A percentile compares a stretch with the other conserved stretches of the same genome.
These are phyloP conservation scores for Seriola dumerili DNA, from an alignment of 2,113 vertebrate species.

Conservation along the genomic window DNA sequence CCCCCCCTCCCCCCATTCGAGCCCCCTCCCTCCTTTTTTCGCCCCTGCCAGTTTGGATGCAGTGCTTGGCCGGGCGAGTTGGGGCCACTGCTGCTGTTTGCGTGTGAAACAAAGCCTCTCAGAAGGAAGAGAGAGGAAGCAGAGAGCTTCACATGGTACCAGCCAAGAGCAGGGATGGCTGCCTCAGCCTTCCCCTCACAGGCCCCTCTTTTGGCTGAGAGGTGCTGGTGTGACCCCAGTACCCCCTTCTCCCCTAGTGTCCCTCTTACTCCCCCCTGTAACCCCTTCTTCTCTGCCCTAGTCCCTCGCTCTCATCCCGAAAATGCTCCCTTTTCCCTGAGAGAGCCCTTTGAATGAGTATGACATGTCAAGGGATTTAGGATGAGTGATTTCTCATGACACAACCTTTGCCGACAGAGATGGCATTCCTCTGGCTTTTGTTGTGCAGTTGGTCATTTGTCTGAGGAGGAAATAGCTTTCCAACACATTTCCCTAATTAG, in stretches of 20 bases:
- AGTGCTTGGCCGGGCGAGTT: slow-evolving; percentile 77
- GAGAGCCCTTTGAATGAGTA: slow-evolving; percentile 59
- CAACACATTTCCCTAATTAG: slow-evolving; percentile 82
- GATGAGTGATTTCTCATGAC: slow-evolving; percentile 81
- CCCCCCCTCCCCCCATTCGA: slow-evolving; percentile 56
- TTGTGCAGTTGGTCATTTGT: slow-evolving; percentile 71
- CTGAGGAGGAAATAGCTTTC: slow-evolving; percentile 80
- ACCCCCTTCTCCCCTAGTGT: slow-evolving; percentile 68
- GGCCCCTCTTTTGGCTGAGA: slow-evolving; percentile 79
- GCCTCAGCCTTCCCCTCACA: slow-evolving; percentile 70
- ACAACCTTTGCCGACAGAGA: slow-evolving; percentile 67
- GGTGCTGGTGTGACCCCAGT: slow-evolving; percentile 73
- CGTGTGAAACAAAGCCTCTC: slow-evolving; percentile 84
- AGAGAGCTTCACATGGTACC: slow-evolving; percentile 86
- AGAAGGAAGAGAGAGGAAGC: slow-evolving; percentile 84
- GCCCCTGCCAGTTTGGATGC: slow-evolving; percentile 81
- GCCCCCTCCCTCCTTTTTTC: slow-evolving; percentile 62
- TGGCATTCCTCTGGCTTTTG: slow-evolving; percentile 79
- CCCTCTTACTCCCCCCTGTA: slow-evolving; percentile 68
- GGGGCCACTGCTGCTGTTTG: slow-evolving; percentile 85
- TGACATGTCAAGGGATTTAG: slow-evolving; percentile 74
- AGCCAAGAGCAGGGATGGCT: slow-evolving; percentile 81
- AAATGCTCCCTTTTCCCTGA: slow-evolving; percentile 42
- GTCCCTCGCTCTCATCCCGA: slow-evolving; percentile 57
- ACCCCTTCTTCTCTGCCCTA: slow-evolving; percentile 71